A percentile compares a stretch with the other conserved stretches of the same genome.
These are phyloP conservation scores for Teleogryllus occipitalis DNA, from an alignment of 1,140 invertebrate species.

Conservation along the genomic window DNA sequence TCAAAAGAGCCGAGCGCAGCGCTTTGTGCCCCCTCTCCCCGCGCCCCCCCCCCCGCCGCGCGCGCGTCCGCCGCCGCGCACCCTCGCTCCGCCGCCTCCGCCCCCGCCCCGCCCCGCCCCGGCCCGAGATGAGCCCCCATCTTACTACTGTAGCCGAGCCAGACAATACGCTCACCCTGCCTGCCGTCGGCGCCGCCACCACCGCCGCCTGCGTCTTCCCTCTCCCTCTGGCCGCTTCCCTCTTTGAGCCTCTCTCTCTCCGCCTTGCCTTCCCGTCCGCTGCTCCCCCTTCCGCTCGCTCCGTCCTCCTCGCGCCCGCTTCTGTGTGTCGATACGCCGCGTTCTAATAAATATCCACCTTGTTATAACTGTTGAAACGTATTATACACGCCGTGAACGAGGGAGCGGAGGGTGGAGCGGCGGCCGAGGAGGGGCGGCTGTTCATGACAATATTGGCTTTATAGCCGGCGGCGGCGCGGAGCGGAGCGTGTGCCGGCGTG, in stretches of 20 bases:
- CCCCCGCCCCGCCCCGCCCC: no score
- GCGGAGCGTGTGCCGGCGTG: not conserved
- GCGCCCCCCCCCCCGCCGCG: no score
- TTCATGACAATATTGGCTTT: constrained; percentile 16
- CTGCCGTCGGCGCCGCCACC: no score
- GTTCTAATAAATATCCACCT: constrained; percentile 15
- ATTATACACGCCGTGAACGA: not conserved
- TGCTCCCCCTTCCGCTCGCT: no score
- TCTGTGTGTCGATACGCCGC: no score
- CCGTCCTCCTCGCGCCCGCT: no score
- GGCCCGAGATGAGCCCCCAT: constrained; percentile 2
- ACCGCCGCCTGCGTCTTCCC: no score
- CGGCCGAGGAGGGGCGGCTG: not conserved
- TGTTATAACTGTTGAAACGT: constrained; percentile 15
- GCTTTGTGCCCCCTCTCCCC: constrained; percentile 14
- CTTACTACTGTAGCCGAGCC: not conserved
- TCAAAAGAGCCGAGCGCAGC: constrained; percentile 19
- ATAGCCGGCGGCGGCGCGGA: constrained; percentile 7
- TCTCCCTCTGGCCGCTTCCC: no score
- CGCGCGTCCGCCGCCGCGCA: not conserved
- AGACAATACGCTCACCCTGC: not conserved
- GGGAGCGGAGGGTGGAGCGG: not conserved
- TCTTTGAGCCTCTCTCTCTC: not conserved
- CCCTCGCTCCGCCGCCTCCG: not conserved
- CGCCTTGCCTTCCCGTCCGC: no score